Evolutionary conservation across 2,797 vertebrate species (phyloP).

Genomic region (Onychomys leucogaster): DNA sequence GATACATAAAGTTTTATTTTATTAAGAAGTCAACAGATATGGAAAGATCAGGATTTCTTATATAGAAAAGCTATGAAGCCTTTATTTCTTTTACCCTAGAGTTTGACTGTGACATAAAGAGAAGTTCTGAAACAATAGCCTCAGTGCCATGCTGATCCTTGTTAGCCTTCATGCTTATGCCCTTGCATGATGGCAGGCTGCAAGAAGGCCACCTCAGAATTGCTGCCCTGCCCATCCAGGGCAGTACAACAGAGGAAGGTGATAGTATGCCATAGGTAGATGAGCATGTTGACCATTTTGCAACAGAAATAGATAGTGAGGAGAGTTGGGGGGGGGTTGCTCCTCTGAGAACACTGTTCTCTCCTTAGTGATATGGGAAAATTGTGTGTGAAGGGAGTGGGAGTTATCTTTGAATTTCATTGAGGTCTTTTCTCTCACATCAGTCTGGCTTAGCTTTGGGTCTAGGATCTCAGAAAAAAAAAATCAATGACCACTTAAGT

Average conservation of each 20-base stretch:
- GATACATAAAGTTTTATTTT: not conserved
- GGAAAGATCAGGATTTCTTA: not conserved
- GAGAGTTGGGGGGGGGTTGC: not conserved
- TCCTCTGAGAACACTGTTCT: not conserved
- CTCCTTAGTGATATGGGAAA: not conserved
- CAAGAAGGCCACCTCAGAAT: not conserved
- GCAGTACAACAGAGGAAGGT: not conserved
- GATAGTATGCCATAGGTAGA: not conserved
- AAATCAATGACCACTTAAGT: not conserved
- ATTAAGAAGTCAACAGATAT: not conserved
- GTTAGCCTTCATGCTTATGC: not conserved
- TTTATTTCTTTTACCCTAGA: not conserved
- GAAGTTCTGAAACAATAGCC: conserved; percentile 5
- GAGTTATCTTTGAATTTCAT: not conserved
- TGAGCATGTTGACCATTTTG: not conserved
- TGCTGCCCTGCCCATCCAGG: not conserved
- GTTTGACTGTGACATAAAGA: conserved; percentile 26
- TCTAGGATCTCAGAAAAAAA: not conserved
- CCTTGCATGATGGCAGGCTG: not conserved
- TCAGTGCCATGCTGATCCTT: rapidly evolving
- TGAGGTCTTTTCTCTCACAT: not conserved
- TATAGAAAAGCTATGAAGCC: not conserved
- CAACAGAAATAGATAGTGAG: not conserved
- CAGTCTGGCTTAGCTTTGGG: not conserved
- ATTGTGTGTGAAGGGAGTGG: not conserved